Evolutionary conservation across 2,113 vertebrate genomes (phyloP), one percentile per base, ranked within the genome.

Genomic region (Hypanus sabinus): DNA sequence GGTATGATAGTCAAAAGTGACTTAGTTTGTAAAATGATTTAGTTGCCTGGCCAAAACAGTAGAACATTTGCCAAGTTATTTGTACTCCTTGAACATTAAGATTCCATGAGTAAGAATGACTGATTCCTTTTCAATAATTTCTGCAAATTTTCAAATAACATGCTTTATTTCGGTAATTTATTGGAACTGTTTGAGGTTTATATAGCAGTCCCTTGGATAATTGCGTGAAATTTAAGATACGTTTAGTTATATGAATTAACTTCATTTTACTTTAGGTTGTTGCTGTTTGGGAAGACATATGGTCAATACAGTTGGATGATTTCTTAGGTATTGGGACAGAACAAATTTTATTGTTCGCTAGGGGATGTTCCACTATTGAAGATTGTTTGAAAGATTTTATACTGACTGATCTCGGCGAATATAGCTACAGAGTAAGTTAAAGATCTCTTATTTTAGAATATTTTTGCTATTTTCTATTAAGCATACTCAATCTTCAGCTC

Each of bases 311-410:
- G 33, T 96, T 98, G 93, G 98, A 98, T 94, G 98, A 99, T 94
- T 99, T 99, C 94, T 62, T 97, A 95, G 96, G 97, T 94, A 96
- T 94, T 96, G 99, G 99, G 95, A 97, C 96, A 36, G 98, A 99
- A 71, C 99, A 99, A 96, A 95, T 99, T 71, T 95, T 99, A 55
- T 80, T 99, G 55, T 60, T 98, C 95, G 98, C 97, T 95, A 95
- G 96, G 80, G 96, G 97, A 91, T 94, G 94, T 2, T 76, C 71
- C n/a, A 95, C 93, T 75, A 91, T 94, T 88, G 95, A 95, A 87
- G 94, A 96, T 0, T 81, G 80, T 3, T 80, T 97, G 94, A 95
- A 95, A 94, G 94, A 94, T 38, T 99, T 99, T 95, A 95, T 96
- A 95, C 95, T 99, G 95, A 99, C 98, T 7, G 97, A 99, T 95